Conservation (phyloP, 2,113 vertebrate species). For the Cyanocitta stelleri region DNA sequence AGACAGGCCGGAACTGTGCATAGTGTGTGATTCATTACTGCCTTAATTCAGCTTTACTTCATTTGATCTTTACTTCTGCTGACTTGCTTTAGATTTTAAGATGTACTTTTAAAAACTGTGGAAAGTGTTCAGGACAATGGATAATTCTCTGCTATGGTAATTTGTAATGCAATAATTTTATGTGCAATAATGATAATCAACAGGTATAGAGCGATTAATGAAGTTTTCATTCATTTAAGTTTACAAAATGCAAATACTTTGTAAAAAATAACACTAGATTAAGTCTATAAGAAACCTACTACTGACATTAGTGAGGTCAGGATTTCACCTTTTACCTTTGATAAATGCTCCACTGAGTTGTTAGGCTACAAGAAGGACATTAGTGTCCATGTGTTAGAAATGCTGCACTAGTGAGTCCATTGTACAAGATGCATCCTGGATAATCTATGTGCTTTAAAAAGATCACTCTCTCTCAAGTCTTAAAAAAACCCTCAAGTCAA, state of each 20-base stretch:
- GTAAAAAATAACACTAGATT: not conserved
- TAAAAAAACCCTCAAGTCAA: not conserved
- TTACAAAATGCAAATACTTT: not conserved
- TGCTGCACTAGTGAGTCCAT: not conserved
- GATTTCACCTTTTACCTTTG: not conserved
- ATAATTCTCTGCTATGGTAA: not conserved
- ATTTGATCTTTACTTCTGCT: not conserved
- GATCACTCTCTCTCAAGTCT: not conserved
- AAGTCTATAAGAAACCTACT: not conserved
- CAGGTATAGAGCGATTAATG: not conserved
- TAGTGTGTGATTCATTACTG: not conserved
- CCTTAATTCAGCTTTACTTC: not conserved
- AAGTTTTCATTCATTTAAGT: not conserved
- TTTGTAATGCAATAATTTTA: not conserved
- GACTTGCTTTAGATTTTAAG: not conserved
- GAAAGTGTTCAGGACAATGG: not conserved
- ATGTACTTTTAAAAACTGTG: not conserved
- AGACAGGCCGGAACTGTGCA: not conserved
- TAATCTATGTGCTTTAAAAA: not conserved
- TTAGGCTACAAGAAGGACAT: not conserved
- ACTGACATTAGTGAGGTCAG: not conserved
- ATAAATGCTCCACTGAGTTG: not conserved
- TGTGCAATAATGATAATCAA: not conserved
- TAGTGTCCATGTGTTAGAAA: not conserved
- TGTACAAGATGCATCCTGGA: not conserved